Evolutionary conservation across 2,888 invertebrate genomes (phyloP).

Genomic region (Sylvicola cinctus): DNA sequence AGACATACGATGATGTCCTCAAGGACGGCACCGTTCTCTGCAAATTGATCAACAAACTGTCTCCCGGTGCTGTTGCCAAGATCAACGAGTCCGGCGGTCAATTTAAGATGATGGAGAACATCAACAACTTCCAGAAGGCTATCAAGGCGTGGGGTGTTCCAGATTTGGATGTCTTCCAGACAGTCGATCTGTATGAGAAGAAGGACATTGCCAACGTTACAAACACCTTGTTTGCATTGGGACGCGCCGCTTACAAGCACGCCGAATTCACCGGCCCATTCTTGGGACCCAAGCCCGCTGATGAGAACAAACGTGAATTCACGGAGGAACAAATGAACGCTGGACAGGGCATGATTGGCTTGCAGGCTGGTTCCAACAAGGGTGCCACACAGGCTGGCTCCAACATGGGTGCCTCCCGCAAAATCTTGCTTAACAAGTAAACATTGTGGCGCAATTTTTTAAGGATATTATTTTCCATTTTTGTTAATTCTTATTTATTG

Average conservation of each 20-base stretch:
- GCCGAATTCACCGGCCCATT: slow-evolving; percentile 68
- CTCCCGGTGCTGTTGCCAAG: slow-evolving; percentile 72
- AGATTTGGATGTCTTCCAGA: slow-evolving; percentile 88
- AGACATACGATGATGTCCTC: slow-evolving; percentile 69
- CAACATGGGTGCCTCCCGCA: slow-evolving; percentile 76
- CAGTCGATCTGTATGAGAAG: slow-evolving; percentile 90
- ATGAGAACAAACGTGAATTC: slow-evolving; percentile 87
- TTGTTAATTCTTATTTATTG: not conserved
- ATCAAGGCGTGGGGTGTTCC: slow-evolving; percentile 72
- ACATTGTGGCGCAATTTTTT: slow-evolving; percentile 9
- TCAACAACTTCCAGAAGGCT: slow-evolving; percentile 76
- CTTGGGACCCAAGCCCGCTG: slow-evolving; percentile 86
- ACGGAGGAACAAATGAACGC: slow-evolving; percentile 77
- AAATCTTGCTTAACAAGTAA: slow-evolving; percentile 82
- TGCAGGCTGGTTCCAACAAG: slow-evolving; percentile 92
- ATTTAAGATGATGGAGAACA: slow-evolving; percentile 99
- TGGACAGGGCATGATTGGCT: slow-evolving; percentile 74
- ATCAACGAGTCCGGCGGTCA: slow-evolving; percentile 89
- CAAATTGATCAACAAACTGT: slow-evolving; percentile 81
- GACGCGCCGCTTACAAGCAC: slow-evolving; percentile 71
- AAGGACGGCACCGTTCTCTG: slow-evolving; percentile 86
- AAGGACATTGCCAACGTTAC: slow-evolving; percentile 74
- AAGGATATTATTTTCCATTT: not conserved
- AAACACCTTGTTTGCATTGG: slow-evolving; percentile 67
- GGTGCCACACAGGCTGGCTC: slow-evolving; percentile 78